Evolutionary conservation across 1,140 invertebrate species (phyloP), one percentile per base, ranked within the genome.

Genomic region (Lethocerus indicus): DNA sequence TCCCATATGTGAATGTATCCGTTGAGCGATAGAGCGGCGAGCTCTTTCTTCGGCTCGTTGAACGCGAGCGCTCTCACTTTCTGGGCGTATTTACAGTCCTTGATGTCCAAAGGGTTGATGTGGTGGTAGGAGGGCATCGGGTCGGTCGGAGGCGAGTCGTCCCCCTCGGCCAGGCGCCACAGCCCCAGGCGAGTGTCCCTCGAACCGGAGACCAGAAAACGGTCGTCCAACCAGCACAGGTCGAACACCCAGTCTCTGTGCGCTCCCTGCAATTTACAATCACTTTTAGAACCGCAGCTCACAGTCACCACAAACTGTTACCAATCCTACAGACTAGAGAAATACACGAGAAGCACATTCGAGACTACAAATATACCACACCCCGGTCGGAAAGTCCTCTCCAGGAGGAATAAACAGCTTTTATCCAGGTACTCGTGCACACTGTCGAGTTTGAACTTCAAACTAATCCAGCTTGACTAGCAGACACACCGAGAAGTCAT

Each of bases 181-280:
- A 88, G 64, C 39, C 80, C 78, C 70, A 88, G 74, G 63, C 79
- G 81, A 1, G 86, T 87, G 63, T 96, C 91, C 51, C 89, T 75
- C 0, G 89, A 92, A 3, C 91, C 91, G 21, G 88, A 89, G 16
- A 95, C 89, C 44, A 95, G 64, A 69, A 90, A 93, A 63, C 94
- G 83, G 68, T 96, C 92, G 66, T 96, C 91, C 40, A 97, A 63
- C 92, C 92, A 97, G 59, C 83, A 86, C 74, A 93, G 79, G 59
- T 94, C 93, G 68, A 95, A 91, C 36, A 94, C 86, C 81, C 89
- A 92, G 64, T 96, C 91, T 61, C 78, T 77, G 65, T 97, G 92
- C 14, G 84, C 60, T 24, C 52, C 75, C 60, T 57, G 61, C 62
- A 42, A 56, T 52, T 7, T 4, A 41, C 16, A 47, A 47, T n/a